phyloP scores from a whole-genome alignment of 2,797 vertebrate genomes.

The Hemitrygon akajei region DNA sequence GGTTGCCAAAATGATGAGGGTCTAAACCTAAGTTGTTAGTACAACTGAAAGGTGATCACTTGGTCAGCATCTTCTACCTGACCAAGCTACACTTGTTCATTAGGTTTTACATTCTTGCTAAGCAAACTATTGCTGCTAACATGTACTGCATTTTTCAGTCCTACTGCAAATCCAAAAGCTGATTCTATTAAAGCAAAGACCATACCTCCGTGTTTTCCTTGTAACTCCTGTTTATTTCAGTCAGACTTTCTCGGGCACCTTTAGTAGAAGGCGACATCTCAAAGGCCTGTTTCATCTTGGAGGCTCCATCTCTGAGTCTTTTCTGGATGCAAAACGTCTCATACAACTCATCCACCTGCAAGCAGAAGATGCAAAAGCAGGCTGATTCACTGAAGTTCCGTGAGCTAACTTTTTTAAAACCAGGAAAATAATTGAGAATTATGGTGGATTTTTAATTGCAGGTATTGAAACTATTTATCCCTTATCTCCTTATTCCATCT shows the following conservation, averaged over 20 bases:
- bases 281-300: slow-evolving; percentile 95
- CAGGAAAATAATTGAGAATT: not conserved
- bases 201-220: slow-evolving; percentile 94
- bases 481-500: not conserved
- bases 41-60: too few relatives aligned
- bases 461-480: not conserved
- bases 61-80: too few relatives aligned
- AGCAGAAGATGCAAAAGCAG: not conserved
- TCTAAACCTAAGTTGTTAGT: not conserved
- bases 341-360: slow-evolving; percentile 91
- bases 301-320: slow-evolving; percentile 86
- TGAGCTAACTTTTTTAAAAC: not conserved
- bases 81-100: not conserved
- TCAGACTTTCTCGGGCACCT: slow-evolving; percentile 86
- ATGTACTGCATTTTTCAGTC: not conserved
- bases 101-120: not conserved
- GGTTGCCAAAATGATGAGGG: not conserved
- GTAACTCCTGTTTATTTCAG: slow-evolving; percentile 82
- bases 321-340: slow-evolving; percentile 96
- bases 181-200: not conserved
- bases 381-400: not conserved
- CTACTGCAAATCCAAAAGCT: not conserved
- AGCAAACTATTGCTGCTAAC: not conserved
- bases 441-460: not conserved
- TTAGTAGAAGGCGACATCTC: slow-evolving; percentile 82